Conservation (phyloP, 2,113 vertebrate genomes). For the Ceuthmochares aereus region DNA sequence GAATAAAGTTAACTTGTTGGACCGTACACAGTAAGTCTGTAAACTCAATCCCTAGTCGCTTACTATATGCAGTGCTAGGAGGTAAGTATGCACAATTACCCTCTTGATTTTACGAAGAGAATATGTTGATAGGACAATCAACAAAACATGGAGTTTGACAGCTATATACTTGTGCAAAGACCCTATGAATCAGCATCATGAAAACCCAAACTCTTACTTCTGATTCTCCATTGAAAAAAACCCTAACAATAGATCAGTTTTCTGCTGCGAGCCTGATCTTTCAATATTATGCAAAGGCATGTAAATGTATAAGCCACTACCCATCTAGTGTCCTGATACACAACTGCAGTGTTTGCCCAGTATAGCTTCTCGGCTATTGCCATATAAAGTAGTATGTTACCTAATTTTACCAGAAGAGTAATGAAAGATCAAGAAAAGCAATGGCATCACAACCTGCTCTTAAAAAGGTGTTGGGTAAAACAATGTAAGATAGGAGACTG, state of each 20-base stretch:
- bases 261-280: background rate
- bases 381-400: background rate
- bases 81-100: background rate
- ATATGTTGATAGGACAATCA: background rate
- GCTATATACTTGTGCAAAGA: background rate
- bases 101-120: background rate
- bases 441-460: background rate
- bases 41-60: background rate
- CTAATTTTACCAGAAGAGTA: background rate
- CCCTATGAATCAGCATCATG: background rate
- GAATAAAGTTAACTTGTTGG: background rate
- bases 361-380: background rate
- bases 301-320: background rate
- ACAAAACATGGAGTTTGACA: background rate
- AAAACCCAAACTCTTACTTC: background rate
- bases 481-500: background rate
- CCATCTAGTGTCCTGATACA: background rate
- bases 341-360: fast-evolving
- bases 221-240: background rate
- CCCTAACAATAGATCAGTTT: fast-evolving
- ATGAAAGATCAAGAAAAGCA: background rate
- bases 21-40: background rate
- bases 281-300: background rate
- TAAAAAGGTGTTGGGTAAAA: background rate
- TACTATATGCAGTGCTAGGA: background rate